Evolutionary conservation across 2,797 vertebrate genomes (phyloP).

Genomic region (Urosaurus nigricauda): DNA sequence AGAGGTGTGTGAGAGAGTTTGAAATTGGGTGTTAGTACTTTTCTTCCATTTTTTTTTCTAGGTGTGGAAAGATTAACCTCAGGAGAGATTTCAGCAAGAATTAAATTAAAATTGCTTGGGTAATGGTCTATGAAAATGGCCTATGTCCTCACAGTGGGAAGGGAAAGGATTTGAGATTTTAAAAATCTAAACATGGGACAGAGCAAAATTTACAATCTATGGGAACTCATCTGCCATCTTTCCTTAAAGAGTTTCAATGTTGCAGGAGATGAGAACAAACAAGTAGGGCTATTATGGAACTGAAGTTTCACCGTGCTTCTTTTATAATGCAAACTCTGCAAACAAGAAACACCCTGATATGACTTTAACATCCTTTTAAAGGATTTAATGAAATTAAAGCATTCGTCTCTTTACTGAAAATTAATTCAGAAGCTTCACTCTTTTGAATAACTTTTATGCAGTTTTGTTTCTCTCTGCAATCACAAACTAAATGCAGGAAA

Average conservation of each 20-base stretch:
- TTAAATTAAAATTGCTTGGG: no score
- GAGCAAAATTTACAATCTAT: background rate
- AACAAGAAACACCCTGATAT: background rate
- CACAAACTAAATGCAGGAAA: background rate
- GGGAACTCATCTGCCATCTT: background rate
- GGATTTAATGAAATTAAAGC: constrained; percentile 28
- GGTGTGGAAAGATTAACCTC: no score
- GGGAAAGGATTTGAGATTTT: background rate
- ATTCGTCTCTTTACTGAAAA: constrained; percentile 15
- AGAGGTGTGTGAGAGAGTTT: no score
- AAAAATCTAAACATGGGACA: background rate
- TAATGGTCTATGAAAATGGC: no score
- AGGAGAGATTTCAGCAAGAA: no score
- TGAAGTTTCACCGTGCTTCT: constrained; percentile 25
- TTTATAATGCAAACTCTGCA: constrained; percentile 22
- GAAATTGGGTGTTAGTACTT: no score
- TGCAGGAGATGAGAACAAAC: background rate
- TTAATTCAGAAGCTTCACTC: background rate
- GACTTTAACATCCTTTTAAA: background rate
- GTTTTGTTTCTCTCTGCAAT: background rate
- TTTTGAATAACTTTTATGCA: constrained; percentile 17
- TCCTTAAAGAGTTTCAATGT: background rate
- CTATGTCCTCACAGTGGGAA: background rate
- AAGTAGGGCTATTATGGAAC: background rate
- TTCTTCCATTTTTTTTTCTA: no score